These are phyloP conservation scores for Platysteira castanea DNA, from an alignment of 2,113 vertebrate species.

Conservation along the genomic window DNA sequence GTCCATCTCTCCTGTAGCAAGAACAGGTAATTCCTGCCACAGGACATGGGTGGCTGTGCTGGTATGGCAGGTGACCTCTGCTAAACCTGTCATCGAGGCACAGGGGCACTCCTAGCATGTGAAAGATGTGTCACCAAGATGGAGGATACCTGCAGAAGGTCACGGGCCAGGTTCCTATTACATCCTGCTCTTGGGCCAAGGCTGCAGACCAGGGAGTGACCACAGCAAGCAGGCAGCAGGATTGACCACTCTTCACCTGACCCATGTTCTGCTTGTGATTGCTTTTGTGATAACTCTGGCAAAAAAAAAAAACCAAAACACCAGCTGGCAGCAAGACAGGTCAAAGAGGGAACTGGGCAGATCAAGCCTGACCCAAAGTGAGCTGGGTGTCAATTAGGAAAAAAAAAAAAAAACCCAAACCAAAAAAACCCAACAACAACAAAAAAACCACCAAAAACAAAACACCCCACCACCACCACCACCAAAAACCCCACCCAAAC, in stretches of 20 bases:
- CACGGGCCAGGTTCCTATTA: accelerated
- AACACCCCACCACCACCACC: too few species aligned
- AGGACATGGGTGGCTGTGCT: not conserved
- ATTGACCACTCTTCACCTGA: not conserved
- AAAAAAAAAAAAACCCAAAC: not conserved
- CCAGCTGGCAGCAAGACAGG: not conserved
- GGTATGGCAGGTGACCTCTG: not conserved
- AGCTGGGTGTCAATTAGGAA: not conserved
- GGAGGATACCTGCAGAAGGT: not conserved
- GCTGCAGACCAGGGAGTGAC: accelerated
- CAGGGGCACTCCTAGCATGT: not conserved
- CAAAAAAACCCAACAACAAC: too few species aligned
- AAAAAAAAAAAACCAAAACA: not conserved
- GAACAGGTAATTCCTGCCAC: not conserved
- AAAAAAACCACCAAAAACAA: too few species aligned
- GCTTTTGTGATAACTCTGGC: not conserved
- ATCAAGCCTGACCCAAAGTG: not conserved
- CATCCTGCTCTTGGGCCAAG: not conserved
- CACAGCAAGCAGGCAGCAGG: not conserved
- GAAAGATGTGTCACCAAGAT: not conserved
- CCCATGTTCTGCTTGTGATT: accelerated
- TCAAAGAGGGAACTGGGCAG: not conserved
- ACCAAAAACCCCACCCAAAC: not conserved
- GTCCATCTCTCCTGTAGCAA: not conserved
- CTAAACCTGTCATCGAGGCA: not conserved